Evolutionary conservation across 1,140 invertebrate genomes (phyloP).

Genomic region (Spodoptera litura): DNA sequence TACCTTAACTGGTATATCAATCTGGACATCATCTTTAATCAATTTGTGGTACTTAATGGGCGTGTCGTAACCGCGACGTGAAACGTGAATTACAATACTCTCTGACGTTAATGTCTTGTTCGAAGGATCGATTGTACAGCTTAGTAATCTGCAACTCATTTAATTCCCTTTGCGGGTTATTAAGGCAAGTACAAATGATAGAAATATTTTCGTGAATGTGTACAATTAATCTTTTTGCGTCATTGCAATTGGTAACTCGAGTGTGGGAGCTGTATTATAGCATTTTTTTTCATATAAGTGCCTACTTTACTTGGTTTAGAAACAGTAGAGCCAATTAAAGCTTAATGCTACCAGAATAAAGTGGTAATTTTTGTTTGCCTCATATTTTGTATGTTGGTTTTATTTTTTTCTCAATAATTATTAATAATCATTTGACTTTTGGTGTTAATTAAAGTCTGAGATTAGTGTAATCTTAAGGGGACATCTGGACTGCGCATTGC

Average conservation of each 20-base stretch:
- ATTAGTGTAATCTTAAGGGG: too few species aligned
- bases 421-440: too few species aligned
- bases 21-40: slow-evolving; percentile 50
- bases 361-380: too few species aligned
- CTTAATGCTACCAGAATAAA: not conserved
- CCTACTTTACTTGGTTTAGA: slow-evolving; percentile 9
- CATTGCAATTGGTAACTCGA: slow-evolving; percentile 30
- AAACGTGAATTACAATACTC: slow-evolving; percentile 54
- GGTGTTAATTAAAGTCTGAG: too few species aligned
- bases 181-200: slow-evolving; percentile 47
- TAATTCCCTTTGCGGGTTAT: slow-evolving; percentile 43
- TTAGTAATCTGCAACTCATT: slow-evolving; percentile 44
- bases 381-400: too few species aligned
- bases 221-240: slow-evolving; percentile 20
- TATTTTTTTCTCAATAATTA: too few species aligned
- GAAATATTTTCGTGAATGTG: slow-evolving; percentile 31
- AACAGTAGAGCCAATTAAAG: slow-evolving; percentile 4
- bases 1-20: slow-evolving; percentile 20
- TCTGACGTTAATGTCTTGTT: slow-evolving; percentile 54
- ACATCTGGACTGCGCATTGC: not conserved
- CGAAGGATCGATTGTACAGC: slow-evolving; percentile 46
- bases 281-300: slow-evolving; percentile 8
- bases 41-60: slow-evolving; percentile 50
- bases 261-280: slow-evolving; percentile 20
- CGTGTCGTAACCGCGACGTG: slow-evolving; percentile 50